A percentile compares a stretch with the other conserved stretches of the same genome.
phyloP scores from a whole-genome alignment of 2,113 vertebrate species.

The Pithys albifrons region DNA sequence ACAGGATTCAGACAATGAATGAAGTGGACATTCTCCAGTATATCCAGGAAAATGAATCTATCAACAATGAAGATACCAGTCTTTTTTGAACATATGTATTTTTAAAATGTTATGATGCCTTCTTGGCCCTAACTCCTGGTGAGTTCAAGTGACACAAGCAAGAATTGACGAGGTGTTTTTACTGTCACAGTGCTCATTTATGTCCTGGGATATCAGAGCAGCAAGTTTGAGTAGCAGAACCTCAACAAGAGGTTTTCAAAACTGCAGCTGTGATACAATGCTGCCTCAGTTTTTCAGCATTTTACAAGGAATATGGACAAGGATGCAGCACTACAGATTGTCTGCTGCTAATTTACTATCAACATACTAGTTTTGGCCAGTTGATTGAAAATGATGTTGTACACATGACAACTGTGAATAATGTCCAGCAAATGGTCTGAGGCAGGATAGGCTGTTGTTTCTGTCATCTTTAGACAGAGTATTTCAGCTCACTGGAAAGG shows the following conservation, averaged over 20 bases:
- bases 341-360: background rate
- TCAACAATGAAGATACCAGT: constrained; percentile 65
- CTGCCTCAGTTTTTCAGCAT: constrained; percentile 12
- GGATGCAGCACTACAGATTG: background rate
- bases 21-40: constrained; percentile 85
- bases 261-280: background rate
- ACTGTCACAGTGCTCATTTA: background rate
- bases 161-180: background rate
- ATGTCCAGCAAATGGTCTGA: background rate
- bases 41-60: constrained; percentile 81
- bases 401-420: background rate
- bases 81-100: constrained; percentile 71
- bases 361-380: background rate
- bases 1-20: constrained; percentile 75
- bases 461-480: background rate
- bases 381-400: background rate
- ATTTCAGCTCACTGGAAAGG: background rate
- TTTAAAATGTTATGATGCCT: background rate
- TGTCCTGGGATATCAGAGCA: background rate
- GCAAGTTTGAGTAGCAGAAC: background rate
- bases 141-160: background rate
- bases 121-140: background rate
- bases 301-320: background rate
- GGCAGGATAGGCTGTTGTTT: background rate
- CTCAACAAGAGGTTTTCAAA: background rate